Evolutionary conservation across 1,140 invertebrate genomes (phyloP), one percentile per base, ranked within the genome.

Genomic region (Drosophila ohnishii): DNA sequence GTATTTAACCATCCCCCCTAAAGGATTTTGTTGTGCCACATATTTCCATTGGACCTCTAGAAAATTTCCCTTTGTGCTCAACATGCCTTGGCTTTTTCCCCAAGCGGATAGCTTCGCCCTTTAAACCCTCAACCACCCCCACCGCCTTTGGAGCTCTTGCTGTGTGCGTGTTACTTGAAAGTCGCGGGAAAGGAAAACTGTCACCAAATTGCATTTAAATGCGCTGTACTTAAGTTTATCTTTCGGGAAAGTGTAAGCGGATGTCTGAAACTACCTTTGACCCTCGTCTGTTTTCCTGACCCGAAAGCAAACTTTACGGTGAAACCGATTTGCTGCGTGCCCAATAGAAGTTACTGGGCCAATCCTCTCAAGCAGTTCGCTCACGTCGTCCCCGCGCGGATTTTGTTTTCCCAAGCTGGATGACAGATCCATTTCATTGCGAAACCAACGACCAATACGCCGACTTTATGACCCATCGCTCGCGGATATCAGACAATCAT

Each of bases 151-250:
- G 16, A 11, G 39, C 25, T 28, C 19, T 28, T 45, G 37, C 45
- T 65, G 42, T 66, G 67, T 83, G 76, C 72, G 76, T 80, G 80
- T 72, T 76, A 84, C 45, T 67, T 84, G 80, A 80, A 84, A 83
- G 76, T 83, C 65, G 77, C 66, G 53, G 47, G 16, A 60, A 81
- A 53, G 53, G 45, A 65, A 87, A 75, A 82, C 71, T 86, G 71
- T 69, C 61, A 62, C 83, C 83, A 87, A 86, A 86, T 86, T 87
- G 83, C 83, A 87, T 86, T 87, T 86, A 87, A 87, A 87, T 87
- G 72, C 66, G 60, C 34, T 61, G 69, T 76, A 59, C 58, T 78
- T 73, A 50, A 70, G 72, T 73, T 84, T 80, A 72, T 77, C 65
- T 77, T 77, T 61, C n/a, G 58, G 39, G 40, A 55, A 57, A 70